A percentile compares a stretch with the other conserved stretches of the same genome.
phyloP scores from a whole-genome alignment of 92 coral and sea anemone species.

The Paragorgia papillata region DNA sequence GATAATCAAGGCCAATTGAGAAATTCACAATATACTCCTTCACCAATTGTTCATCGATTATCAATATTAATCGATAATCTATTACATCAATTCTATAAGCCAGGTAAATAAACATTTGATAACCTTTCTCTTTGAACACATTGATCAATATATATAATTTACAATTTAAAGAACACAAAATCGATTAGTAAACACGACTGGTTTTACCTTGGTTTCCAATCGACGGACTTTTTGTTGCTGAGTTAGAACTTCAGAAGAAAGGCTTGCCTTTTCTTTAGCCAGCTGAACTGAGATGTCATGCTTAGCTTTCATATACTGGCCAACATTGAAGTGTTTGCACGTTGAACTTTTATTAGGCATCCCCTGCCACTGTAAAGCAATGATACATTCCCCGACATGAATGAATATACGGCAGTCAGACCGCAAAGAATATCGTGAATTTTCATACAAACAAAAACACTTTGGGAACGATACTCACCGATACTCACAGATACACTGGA shows the following conservation, averaged over 20 bases:
- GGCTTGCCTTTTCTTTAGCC: constrained; percentile 34
- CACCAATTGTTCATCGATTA: too few species aligned
- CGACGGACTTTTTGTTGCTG: constrained; percentile 48
- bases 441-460: not conserved
- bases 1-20: too few species aligned
- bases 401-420: constrained; percentile 11
- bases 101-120: too few species aligned
- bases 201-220: constrained; percentile 32
- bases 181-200: too few species aligned
- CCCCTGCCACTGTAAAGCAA: not conserved
- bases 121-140: too few species aligned
- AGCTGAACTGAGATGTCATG: constrained; percentile 5
- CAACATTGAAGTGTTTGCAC: constrained; percentile 42
- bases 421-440: not conserved
- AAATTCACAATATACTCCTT: too few species aligned
- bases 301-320: constrained; percentile 47
- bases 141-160: too few species aligned
- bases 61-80: too few species aligned
- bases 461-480: constrained; percentile 48
- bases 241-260: constrained; percentile 14
- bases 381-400: constrained; percentile 23
- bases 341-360: constrained; percentile 10
- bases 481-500: constrained; percentile 33
- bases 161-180: too few species aligned
- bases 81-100: too few species aligned